A percentile compares a stretch with the other conserved stretches of the same genome.
Conservation (phyloP, 1,140 invertebrate genomes). For the Solen grandis region DNA sequence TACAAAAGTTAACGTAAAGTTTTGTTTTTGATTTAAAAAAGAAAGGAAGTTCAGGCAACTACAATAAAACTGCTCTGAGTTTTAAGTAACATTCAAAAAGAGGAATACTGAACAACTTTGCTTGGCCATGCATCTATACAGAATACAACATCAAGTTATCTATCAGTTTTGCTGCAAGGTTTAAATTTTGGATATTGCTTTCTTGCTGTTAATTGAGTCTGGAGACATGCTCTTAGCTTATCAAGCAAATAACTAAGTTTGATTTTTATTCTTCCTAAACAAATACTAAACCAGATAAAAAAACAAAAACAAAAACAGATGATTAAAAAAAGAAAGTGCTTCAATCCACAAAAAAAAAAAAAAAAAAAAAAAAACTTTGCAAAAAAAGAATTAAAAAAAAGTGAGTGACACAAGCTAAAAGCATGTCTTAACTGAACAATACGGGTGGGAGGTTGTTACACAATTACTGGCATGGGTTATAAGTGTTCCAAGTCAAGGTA, state of each 20-base stretch:
- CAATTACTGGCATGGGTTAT: background rate
- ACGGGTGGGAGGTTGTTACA: background rate
- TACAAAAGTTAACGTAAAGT: slow-evolving; percentile 10
- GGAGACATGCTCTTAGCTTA: background rate
- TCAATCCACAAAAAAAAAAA: background rate
- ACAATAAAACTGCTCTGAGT: background rate
- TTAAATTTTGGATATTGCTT: too few relatives aligned
- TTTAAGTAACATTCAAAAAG: background rate
- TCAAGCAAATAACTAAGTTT: background rate
- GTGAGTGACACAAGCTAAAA: background rate
- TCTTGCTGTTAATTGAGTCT: too few relatives aligned
- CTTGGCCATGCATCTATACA: background rate
- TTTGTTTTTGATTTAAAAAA: background rate
- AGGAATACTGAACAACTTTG: background rate
- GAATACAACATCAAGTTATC: background rate
- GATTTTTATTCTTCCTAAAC: background rate
- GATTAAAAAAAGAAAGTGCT: too few relatives aligned
- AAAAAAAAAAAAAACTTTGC: background rate
- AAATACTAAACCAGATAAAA: background rate
- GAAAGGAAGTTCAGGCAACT: background rate
- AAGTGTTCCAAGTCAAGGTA: background rate
- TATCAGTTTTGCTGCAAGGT: background rate
- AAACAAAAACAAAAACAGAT: background rate
- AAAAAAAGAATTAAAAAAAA: background rate
- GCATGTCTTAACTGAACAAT: background rate